phyloP scores from a whole-genome alignment of 2,113 vertebrate species.

The Heterotis niloticus region DNA sequence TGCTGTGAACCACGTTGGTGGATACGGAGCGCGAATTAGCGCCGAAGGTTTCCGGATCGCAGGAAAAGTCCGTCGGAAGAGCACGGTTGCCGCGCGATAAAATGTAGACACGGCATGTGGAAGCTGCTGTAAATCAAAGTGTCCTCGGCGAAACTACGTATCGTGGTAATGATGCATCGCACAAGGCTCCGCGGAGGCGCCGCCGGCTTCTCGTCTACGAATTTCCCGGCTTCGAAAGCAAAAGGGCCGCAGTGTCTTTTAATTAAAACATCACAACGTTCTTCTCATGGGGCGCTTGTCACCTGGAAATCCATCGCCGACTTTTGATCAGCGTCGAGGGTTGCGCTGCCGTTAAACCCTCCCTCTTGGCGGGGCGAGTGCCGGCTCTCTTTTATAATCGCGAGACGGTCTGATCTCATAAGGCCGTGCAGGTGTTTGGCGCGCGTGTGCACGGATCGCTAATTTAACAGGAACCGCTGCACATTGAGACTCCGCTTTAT shows the following conservation, averaged over 20 bases:
- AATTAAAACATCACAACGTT: slow-evolving; percentile 11
- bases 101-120: neutral
- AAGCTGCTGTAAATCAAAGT: neutral
- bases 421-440: neutral
- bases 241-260: neutral
- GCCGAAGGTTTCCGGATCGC: no score
- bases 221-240: neutral
- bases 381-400: neutral
- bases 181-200: neutral
- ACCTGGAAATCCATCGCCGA: neutral
- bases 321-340: slow-evolving; percentile 9
- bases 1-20: neutral
- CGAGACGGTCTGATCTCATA: slow-evolving; percentile 9
- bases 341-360: slow-evolving; percentile 9
- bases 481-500: neutral
- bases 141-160: neutral
- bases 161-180: neutral
- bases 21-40: no score
- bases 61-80: no score
- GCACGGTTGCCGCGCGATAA: neutral
- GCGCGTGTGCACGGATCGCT: neutral
- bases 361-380: neutral
- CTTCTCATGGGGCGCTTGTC: neutral
- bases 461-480: neutral
- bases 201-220: neutral